phyloP scores from a whole-genome alignment of 2,113 vertebrate species.

The Psephotus haematonotus region DNA sequence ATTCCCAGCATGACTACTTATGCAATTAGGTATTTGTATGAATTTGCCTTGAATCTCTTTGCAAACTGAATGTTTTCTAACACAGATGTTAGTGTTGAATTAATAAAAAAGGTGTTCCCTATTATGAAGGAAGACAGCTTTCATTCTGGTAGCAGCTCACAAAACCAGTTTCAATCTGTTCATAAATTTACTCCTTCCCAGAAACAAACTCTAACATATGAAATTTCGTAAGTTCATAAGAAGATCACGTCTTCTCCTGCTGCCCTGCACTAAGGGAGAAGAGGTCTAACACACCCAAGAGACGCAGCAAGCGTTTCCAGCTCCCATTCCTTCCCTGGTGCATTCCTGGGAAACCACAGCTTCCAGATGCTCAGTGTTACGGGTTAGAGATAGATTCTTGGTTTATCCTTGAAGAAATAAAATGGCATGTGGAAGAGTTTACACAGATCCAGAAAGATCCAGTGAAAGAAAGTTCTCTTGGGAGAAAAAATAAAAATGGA shows the following conservation, averaged over 20 bases:
- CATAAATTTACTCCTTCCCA: not conserved
- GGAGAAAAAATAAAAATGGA: not conserved
- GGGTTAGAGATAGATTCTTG: not conserved
- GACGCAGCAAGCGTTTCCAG: not conserved
- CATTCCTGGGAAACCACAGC: not conserved
- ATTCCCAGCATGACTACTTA: not conserved
- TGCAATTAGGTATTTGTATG: not conserved
- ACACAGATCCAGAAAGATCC: not conserved
- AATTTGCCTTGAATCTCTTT: not conserved
- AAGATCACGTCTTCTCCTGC: not conserved
- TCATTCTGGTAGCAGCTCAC: not conserved
- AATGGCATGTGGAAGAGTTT: not conserved
- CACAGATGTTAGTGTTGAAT: not conserved
- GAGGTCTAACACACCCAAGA: not conserved
- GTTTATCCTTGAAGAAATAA: not conserved
- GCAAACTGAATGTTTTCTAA: constrained; percentile 28
- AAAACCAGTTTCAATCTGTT: not conserved
- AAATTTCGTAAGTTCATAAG: not conserved
- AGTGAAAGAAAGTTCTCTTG: not conserved
- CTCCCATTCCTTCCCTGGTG: not conserved
- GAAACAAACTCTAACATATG: not conserved
- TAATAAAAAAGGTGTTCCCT: not conserved
- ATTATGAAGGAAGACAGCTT: not conserved
- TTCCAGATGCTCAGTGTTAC: not conserved
- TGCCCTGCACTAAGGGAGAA: not conserved